These are phyloP conservation scores for Macrotus californicus DNA, from an alignment of 2,113 vertebrate genomes.

Conservation along the genomic window DNA sequence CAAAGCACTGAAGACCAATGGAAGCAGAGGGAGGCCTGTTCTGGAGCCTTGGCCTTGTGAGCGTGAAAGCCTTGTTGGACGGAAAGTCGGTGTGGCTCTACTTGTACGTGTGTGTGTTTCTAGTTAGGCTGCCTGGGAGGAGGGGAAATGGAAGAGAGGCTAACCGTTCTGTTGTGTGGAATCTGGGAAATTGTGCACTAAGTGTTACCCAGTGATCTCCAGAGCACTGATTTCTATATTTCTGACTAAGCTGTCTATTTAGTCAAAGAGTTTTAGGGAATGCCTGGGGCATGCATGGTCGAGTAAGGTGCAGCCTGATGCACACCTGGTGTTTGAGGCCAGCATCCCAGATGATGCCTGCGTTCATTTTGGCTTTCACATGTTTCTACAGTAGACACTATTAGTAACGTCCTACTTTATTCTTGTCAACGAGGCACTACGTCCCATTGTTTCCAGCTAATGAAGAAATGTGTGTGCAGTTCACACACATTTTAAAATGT, in stretches of 20 bases:
- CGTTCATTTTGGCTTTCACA: background rate
- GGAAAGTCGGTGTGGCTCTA: background rate
- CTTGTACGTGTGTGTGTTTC: background rate
- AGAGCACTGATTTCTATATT: background rate
- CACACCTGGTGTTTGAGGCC: background rate
- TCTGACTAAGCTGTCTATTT: background rate
- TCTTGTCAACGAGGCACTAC: background rate
- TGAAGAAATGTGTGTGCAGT: background rate
- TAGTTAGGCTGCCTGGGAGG: background rate
- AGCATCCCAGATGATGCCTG: background rate
- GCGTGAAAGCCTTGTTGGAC: background rate
- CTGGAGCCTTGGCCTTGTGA: background rate
- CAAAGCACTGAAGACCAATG: background rate
- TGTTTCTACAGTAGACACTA: background rate
- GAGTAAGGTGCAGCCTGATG: background rate
- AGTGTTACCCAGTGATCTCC: background rate
- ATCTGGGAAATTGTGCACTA: background rate
- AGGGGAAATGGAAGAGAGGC: background rate
- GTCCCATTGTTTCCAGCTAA: background rate
- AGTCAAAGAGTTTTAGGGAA: background rate
- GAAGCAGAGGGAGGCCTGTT: background rate
- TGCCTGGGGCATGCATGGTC: background rate
- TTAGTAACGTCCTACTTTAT: background rate
- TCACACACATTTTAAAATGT: background rate
- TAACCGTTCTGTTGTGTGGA: background rate